These are phyloP conservation scores for Cataglyphis albicans DNA, from an alignment of 2,888 invertebrate genomes.

Conservation along the genomic window DNA sequence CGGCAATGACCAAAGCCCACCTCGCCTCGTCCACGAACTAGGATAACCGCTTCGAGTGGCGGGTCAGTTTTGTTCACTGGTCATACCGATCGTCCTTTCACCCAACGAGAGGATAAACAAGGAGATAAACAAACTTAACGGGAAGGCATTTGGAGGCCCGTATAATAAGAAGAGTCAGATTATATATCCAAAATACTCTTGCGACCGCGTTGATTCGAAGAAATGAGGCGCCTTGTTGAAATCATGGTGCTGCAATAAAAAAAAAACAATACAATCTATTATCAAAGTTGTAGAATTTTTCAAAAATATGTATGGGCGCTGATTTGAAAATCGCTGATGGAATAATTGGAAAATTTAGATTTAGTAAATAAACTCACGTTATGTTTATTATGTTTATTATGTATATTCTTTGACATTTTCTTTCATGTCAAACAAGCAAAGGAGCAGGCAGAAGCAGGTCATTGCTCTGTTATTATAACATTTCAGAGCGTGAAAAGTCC, in stretches of 20 bases:
- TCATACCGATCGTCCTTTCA: constrained; percentile 29
- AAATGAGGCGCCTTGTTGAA: background rate
- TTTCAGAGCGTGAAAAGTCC: constrained; percentile 3
- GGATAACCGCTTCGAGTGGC: constrained; percentile 67
- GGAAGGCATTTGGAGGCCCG: background rate
- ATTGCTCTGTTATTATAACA: constrained; percentile 17
- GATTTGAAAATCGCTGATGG: background rate
- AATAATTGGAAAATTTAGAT: background rate
- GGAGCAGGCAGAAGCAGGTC: background rate
- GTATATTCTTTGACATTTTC: background rate
- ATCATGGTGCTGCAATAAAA: background rate
- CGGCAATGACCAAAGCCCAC: constrained; percentile 83
- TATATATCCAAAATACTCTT: background rate
- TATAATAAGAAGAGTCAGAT: constrained; percentile 2
- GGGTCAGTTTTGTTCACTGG: constrained; percentile 71
- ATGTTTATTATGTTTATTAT: background rate
- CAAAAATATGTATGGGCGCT: too few relatives aligned
- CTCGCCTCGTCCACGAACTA: constrained; percentile 72
- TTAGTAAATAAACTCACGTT: background rate
- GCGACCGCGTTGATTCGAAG: constrained; percentile 23
- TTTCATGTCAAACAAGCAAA: background rate
- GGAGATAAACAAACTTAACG: constrained; percentile 30
- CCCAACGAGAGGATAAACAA: background rate
- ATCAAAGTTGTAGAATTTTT: background rate
- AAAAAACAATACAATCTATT: background rate